Evolutionary conservation across 2,888 invertebrate genomes (phyloP).

Genomic region (Panopea generosa): DNA sequence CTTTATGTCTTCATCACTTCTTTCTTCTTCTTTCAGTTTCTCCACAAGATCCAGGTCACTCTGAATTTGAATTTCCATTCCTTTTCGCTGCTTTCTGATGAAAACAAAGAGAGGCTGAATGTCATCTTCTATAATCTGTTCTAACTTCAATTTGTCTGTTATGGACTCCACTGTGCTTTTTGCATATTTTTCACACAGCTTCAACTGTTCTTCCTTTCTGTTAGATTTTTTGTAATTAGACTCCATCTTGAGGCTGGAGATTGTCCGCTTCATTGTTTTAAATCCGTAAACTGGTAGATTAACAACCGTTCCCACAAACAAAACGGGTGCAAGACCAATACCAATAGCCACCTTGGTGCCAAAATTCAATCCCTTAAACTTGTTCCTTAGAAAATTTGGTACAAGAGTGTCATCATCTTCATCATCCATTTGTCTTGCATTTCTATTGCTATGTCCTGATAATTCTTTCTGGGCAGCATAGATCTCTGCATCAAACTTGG

Average conservation of each 20-base stretch:
- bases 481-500: conserved; percentile 68
- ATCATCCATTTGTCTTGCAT: conserved; percentile 19
- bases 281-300: conserved; percentile 69
- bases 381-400: conserved; percentile 51
- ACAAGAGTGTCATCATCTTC: conserved; percentile 53
- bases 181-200: conserved; percentile 62
- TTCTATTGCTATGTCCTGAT: conserved; percentile 4
- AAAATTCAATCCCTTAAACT: conserved; percentile 51
- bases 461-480: conserved; percentile 65
- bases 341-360: conserved; percentile 66
- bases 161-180: conserved; percentile 49
- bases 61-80: conserved; percentile 55
- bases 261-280: conserved; percentile 56
- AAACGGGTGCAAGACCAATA: conserved; percentile 71
- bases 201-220: conserved; percentile 39
- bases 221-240: conserved; percentile 52
- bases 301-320: conserved; percentile 66
- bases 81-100: conserved; percentile 49
- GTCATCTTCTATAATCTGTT: conserved; percentile 56
- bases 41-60: conserved; percentile 56
- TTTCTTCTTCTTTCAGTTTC: conserved; percentile 55
- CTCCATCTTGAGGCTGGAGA: conserved; percentile 53
- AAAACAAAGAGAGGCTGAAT: conserved; percentile 55
- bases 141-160: conserved; percentile 53
- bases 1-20: conserved; percentile 49